Evolutionary conservation across 1,140 invertebrate genomes (phyloP), one percentile per base, ranked within the genome.

Genomic region (Bursaphelenchus mucronatus): DNA sequence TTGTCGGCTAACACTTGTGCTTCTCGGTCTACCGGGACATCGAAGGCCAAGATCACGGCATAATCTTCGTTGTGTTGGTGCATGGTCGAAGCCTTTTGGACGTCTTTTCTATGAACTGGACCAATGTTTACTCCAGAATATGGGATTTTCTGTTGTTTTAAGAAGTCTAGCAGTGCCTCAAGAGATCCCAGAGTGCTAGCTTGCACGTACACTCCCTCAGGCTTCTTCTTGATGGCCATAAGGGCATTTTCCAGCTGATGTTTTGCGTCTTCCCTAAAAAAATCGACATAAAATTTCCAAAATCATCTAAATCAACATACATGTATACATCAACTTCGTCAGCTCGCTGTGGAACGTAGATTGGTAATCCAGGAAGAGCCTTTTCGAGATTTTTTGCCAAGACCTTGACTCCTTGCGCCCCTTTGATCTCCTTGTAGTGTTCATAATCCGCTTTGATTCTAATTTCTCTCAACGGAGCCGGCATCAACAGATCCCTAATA

Each of bases 61-160:
- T 84, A 94, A 89, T 97, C 93, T 53, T 88, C 88, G 78, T 97
- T 93, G 83, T 97, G 93, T 83, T 98, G 94, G 84, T 98, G 82
- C 96, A 99, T 99, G 61, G 91, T 91, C 7, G 94, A 97, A 0
- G 94, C 94, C 83, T 94, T 97, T 91, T 97, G 97, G 0, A 99
- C 93, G 83, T 99, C 96, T 78, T 92, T 92, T 82, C 96, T 98
- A 53, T 98, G 95, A 40, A 99, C 95, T 19, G 96, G 95, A 10
- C 96, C 96, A 84, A 99, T 98, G 71, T 94, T 90, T 75, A 99
- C 97, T 55, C 93, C 92, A 50, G 91, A 89, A 84, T 96, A 97
- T 41, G 96, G 94, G 83, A 99, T 97, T 85, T 95, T 93, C 63
- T 92, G 94, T 53, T 88, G 88, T 73, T 88, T 88, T 13, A 99